These are phyloP conservation scores for Macrosoma leucophasiata DNA, from an alignment of 2,888 invertebrate genomes.

Conservation along the genomic window DNA sequence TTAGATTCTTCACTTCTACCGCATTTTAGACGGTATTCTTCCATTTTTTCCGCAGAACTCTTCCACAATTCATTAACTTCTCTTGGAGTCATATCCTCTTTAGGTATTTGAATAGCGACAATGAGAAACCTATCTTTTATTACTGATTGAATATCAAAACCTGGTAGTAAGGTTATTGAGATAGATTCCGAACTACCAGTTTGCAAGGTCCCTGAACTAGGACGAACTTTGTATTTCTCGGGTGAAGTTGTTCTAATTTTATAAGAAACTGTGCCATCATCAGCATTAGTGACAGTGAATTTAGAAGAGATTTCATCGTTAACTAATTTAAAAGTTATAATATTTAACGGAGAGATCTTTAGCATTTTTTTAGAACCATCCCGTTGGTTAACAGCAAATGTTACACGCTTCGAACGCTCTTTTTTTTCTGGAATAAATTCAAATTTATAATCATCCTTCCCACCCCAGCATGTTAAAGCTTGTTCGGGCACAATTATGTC, in stretches of 20 bases:
- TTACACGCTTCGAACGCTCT: conserved; percentile 40
- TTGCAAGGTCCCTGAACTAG: conserved; percentile 85
- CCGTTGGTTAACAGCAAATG: too few relatives aligned
- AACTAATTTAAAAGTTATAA: conserved; percentile 80
- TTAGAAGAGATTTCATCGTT: conserved; percentile 81
- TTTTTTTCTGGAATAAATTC: conserved; percentile 76
- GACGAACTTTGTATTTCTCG: conserved; percentile 94
- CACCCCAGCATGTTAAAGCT: conserved; percentile 84
- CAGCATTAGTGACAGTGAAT: conserved; percentile 82
- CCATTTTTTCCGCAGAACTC: conserved; percentile 75
- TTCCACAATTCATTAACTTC: conserved; percentile 87
- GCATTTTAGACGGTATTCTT: conserved; percentile 84
- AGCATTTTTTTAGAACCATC: conserved; percentile 48
- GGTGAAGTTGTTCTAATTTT: conserved; percentile 97
- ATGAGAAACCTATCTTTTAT: conserved; percentile 91
- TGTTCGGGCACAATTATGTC: conserved; percentile 83
- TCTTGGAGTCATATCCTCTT: conserved; percentile 69
- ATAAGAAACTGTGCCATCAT: conserved; percentile 64
- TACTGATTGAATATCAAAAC: conserved; percentile 80
- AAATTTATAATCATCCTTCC: conserved; percentile 80
- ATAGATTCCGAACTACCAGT: conserved; percentile 80
- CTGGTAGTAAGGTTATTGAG: conserved; percentile 84
- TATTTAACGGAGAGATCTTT: conserved; percentile 68
- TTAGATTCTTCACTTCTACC: conserved; percentile 50
- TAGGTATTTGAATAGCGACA: conserved; percentile 84